Evolutionary conservation across 2,113 vertebrate species (phyloP).

Genomic region (Coracopsis vasa): DNA sequence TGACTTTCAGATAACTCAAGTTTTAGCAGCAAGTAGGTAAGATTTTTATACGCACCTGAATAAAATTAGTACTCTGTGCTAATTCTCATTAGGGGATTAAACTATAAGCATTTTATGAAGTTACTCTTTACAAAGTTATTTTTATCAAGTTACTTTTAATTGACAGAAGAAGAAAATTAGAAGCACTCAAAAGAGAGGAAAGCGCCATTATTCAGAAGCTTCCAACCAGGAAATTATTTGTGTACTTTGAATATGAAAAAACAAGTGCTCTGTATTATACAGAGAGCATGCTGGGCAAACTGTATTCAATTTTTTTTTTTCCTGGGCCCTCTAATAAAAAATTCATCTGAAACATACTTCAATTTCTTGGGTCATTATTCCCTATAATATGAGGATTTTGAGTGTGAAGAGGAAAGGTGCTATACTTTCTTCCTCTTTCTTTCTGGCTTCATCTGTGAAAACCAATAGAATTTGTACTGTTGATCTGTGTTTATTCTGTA

Average conservation of each 20-base stretch:
- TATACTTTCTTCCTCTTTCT: neutral
- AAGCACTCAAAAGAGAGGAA: neutral
- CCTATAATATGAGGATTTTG: neutral
- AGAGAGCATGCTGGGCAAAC: neutral
- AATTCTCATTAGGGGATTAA: constrained; percentile 58
- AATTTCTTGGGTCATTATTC: neutral
- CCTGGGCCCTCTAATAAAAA: neutral
- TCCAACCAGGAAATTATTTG: constrained; percentile 43
- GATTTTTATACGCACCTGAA: constrained; percentile 30
- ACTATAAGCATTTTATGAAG: constrained; percentile 11
- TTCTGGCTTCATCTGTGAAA: neutral
- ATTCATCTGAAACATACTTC: neutral
- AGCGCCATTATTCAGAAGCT: constrained; percentile 24
- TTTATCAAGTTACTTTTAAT: constrained; percentile 36
- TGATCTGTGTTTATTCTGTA: neutral
- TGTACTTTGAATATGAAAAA: neutral
- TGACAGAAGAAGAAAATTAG: neutral
- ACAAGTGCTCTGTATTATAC: neutral
- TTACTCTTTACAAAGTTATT: constrained; percentile 20
- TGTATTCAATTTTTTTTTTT: neutral
- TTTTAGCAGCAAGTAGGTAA: constrained; percentile 30
- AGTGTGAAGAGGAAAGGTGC: neutral
- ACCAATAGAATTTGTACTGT: neutral
- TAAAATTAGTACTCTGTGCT: neutral
- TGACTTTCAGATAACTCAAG: constrained; percentile 18